Conservation (phyloP, 2,113 vertebrate species). For the Megalops atlanticus region DNA sequence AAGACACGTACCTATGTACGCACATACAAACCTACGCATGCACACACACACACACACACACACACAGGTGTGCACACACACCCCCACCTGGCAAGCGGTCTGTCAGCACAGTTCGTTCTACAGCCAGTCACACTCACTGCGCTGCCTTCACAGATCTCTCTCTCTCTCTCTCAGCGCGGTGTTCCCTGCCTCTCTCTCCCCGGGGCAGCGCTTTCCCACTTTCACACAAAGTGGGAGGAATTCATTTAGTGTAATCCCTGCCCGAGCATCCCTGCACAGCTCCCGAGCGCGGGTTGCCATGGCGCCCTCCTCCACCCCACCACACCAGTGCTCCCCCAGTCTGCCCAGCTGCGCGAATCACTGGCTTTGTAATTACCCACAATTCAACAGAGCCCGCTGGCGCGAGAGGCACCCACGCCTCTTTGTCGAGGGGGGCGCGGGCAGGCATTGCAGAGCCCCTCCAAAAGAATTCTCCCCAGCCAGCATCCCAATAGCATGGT, state of each 20-base stretch:
- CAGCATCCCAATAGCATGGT: too few relatives aligned
- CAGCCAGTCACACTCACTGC: neutral
- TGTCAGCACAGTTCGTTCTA: neutral
- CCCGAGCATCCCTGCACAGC: conserved; percentile 7
- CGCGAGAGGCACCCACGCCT: too few relatives aligned
- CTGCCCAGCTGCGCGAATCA: neutral
- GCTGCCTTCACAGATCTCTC: neutral
- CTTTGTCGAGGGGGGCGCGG: too few relatives aligned
- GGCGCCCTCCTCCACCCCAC: conserved; percentile 18
- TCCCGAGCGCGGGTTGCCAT: conserved; percentile 26
- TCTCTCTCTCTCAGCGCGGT: neutral
- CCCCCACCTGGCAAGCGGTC: neutral
- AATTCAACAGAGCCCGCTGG: neutral
- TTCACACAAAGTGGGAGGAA: conserved; percentile 21
- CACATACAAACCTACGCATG: neutral
- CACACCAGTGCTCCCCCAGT: neutral
- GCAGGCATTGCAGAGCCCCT: too few relatives aligned
- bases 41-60: neutral
- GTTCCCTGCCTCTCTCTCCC: neutral
- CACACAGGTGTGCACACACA: neutral
- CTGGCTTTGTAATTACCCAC: neutral
- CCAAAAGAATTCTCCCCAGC: too few relatives aligned
- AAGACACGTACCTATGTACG: too few relatives aligned
- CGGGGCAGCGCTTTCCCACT: neutral
- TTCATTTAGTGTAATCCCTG: conserved; percentile 19